phyloP scores from a whole-genome alignment of 2,113 vertebrate genomes.

The Ranitomeya imitator region DNA sequence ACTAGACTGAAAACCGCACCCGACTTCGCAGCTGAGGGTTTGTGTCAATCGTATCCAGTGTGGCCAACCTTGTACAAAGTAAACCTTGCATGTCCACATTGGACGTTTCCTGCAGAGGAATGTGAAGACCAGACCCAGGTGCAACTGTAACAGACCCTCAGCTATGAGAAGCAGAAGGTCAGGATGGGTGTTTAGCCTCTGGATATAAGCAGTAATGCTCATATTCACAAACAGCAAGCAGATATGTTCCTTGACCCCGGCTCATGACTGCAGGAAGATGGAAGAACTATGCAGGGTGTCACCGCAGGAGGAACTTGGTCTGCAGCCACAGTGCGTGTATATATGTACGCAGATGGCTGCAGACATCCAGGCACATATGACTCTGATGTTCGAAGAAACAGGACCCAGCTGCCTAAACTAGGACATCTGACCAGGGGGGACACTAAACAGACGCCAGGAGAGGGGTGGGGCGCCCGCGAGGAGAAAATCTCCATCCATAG shows the following conservation, averaged over 20 bases:
- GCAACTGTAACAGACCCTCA: too few species aligned
- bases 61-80: too few species aligned
- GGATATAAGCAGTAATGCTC: not conserved
- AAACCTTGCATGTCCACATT: too few species aligned
- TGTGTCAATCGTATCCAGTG: too few species aligned
- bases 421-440: slow-evolving; percentile 36
- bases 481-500: not conserved
- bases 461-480: not conserved
- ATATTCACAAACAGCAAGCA: not conserved
- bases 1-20: too few species aligned
- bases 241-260: not conserved
- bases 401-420: slow-evolving; percentile 34
- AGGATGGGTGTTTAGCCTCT: too few species aligned
- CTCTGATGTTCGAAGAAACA: not conserved
- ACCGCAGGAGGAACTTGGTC: slow-evolving; percentile 9
- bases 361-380: slow-evolving; percentile 12
- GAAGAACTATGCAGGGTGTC: not conserved
- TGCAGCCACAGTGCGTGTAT: slow-evolving; percentile 24
- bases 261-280: not conserved
- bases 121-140: too few species aligned
- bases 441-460: slow-evolving; percentile 18
- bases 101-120: too few species aligned
- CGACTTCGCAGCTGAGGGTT: too few species aligned
- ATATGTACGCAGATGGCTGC: not conserved
- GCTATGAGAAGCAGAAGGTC: too few species aligned